Evolutionary conservation across 2,113 vertebrate species (phyloP).

Genomic region (Struthidea cinerea): DNA sequence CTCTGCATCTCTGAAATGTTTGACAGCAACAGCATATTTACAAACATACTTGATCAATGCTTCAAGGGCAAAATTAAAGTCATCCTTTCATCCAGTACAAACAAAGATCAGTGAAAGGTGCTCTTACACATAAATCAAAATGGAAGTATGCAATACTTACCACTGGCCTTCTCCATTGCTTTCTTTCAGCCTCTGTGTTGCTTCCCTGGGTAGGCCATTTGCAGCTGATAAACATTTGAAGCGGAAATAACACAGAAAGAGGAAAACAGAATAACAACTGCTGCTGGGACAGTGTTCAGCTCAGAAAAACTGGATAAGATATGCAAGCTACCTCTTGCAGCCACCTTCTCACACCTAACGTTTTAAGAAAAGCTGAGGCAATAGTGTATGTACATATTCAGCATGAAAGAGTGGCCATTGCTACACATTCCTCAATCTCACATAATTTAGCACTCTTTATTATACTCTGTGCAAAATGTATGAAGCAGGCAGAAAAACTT

Average conservation of each 20-base stretch:
- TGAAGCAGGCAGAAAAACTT: background rate
- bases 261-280: background rate
- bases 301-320: background rate
- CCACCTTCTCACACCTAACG: background rate
- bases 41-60: background rate
- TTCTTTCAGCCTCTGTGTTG: background rate
- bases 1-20: background rate
- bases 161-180: background rate
- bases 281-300: background rate
- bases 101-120: background rate
- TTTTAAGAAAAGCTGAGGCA: background rate
- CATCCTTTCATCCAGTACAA: background rate
- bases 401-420: background rate
- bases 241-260: background rate
- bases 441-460: background rate
- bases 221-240: background rate
- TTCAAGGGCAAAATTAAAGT: conserved; percentile 1
- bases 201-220: background rate
- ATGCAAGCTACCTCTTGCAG: background rate
- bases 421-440: background rate
- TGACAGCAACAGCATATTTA: background rate
- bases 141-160: background rate
- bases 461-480: background rate
- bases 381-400: background rate
- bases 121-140: background rate